Base-by-base conservation (phyloP, 30 jellyfish, hydroid and myxozoan species). In the Cassiopea andromeda region DNA sequence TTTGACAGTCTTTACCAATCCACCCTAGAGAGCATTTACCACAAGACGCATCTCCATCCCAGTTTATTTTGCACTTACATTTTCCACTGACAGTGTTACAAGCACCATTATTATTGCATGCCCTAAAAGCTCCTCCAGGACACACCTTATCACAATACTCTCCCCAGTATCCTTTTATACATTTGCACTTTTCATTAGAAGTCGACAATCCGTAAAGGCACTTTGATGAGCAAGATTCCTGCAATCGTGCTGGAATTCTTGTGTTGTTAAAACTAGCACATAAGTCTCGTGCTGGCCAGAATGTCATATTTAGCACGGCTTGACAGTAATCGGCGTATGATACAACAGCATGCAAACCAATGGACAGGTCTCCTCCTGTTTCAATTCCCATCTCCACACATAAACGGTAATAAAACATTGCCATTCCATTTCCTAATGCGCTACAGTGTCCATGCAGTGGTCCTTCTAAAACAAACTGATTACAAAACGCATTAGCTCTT, bases 91-190 rank as follows among this genome's bases (percentile, higher is more conserved):
- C 43, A 6, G 18, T 71, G 68, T 57, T 71, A 68, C 95, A 88
- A 5, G 44, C 60, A 17, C 95, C 95, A 3, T 88, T 46, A 69
- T 78, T 58, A 57, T 73, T 78, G 71, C 95, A 88, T 76, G 90
- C 91, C 49, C 44, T 70, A 84, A 64, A 79, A 1, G 87, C 95
- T 50, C 95, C 95, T 44, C 95, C 95, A 27, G 95, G 95, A 45
- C 95, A 88, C n/a, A 88, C 87, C 38, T n/a, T 27, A 74, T 73
- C 85, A 57, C 95, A 88, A 1, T 38, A 13, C 67, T 71, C 43
- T 13, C 95, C 95, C 95, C 95, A 88, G 71, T 77, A 88, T 1
- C 95, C 95, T 7, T 79, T 71, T 0, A 80, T 48, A 68, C 95
- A 88, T 7, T 7, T 16, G 77, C 95, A 88, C 14, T 13, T 44